Evolutionary conservation across 2,113 vertebrate genomes (phyloP).

Genomic region (Scortum barcoo): DNA sequence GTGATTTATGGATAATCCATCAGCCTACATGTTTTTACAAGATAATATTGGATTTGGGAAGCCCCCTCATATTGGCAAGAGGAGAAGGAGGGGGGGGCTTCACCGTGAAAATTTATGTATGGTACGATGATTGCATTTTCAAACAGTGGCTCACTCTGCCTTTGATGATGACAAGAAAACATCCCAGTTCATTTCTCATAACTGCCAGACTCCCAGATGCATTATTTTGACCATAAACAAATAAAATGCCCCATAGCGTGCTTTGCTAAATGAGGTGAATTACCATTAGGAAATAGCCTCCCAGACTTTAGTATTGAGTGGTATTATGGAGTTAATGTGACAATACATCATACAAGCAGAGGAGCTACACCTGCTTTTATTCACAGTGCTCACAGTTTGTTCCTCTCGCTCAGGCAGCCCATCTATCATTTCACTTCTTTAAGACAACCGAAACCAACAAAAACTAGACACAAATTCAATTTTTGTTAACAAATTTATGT

Average conservation of each 20-base stretch:
- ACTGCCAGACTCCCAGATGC: conserved; percentile 40
- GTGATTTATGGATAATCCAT: conserved; percentile 74
- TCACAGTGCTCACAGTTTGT: background rate
- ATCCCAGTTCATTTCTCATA: conserved; percentile 56
- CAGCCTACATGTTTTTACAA: conserved; percentile 67
- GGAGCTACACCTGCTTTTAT: conserved; percentile 11
- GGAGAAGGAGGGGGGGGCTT: conserved; percentile 10
- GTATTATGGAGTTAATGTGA: conserved; percentile 40
- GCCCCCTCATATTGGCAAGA: conserved; percentile 25
- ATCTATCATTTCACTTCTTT: background rate
- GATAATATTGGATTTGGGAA: conserved; percentile 69
- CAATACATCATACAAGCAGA: conserved; percentile 47
- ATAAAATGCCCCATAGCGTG: conserved; percentile 59
- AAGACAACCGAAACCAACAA: background rate
- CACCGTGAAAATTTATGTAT: conserved; percentile 54
- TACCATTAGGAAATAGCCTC: conserved; percentile 56
- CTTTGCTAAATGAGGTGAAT: conserved; percentile 72
- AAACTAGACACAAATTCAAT: too few species aligned
- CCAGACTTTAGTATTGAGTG: conserved; percentile 39
- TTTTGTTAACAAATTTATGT: too few species aligned
- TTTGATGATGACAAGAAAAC: conserved; percentile 38
- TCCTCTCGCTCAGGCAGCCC: background rate
- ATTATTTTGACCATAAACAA: conserved; percentile 69
- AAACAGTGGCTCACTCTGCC: conserved; percentile 29
- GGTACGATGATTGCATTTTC: conserved; percentile 63